Evolutionary conservation across 1,140 invertebrate species (phyloP), one percentile per base, ranked within the genome.

Genomic region (Dufourea novaeangliae): DNA sequence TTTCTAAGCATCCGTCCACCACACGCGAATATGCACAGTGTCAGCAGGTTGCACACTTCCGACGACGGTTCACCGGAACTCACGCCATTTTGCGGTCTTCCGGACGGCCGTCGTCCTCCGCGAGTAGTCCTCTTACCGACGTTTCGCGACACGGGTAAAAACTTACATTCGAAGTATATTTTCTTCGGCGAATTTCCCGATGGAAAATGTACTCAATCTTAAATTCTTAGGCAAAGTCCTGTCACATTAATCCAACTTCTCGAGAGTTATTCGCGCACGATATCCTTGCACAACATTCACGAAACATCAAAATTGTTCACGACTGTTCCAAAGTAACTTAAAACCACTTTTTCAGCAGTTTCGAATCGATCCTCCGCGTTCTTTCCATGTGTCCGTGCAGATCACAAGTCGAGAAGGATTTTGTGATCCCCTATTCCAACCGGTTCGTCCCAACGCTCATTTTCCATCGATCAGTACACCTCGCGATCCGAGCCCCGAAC

Each of bases 11-110:
- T 22, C 25, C 25, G 32, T 63, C 2, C 41, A 8, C 2, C 41
- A 8, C 69, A 12, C 32, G 6, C 6, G 4, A 2, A 52, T 37
- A 14, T 5, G 29, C 2, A 5, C 5, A 14, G 6, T 5, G 1
- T 34, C 32, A 46, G 14, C 7, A 22, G 5, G 68, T 59, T 46
- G 7, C n/a, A 8, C 56, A 12, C n/a, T 22, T 22, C 14, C 37
- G 22, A n/a, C 4, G 37, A 44, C 2, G 17, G 27, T 22, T 56
- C 4, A 34, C 59, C 71, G 25, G 22, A 39, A 32, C 20, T 61
- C 50, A 34, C 62, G 72, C 46, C 72, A 74, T 74, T 67, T 74
- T 74, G 50, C 37, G 17, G 22, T 8, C 22, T 41, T 41, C 17
- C 25, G 32, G 11, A 1, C 27, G 1, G 37, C 5, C 57, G 44